A percentile compares a stretch with the other conserved stretches of the same genome.
Evolutionary conservation across 2,888 invertebrate species (phyloP).

Genomic region (Scaptomyza reducta): DNA sequence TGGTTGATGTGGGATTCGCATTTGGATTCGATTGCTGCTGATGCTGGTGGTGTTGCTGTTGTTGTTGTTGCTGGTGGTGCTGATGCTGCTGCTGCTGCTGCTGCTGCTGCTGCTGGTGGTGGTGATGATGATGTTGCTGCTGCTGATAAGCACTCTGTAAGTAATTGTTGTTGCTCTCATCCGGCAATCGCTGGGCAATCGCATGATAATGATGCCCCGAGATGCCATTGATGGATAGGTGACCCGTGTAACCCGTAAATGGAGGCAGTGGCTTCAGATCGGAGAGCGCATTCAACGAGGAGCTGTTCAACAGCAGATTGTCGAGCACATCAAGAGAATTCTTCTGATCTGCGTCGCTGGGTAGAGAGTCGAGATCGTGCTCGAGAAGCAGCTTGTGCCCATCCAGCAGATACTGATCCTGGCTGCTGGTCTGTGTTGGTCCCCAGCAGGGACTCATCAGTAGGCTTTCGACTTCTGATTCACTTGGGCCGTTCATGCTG

Average conservation of each 20-base stretch:
- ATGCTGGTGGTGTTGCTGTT: slow-evolving; percentile 53
- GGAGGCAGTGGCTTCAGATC: slow-evolving; percentile 94
- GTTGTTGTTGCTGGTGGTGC: slow-evolving; percentile 39
- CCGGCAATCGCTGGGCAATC: slow-evolving; percentile 90
- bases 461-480: slow-evolving; percentile 88
- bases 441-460: slow-evolving; percentile 90
- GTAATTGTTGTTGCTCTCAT: slow-evolving; percentile 90
- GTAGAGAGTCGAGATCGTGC: slow-evolving; percentile 86
- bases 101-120: slow-evolving; percentile 39
- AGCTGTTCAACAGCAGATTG: slow-evolving; percentile 86
- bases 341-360: slow-evolving; percentile 84
- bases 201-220: slow-evolving; percentile 95
- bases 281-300: slow-evolving; percentile 87
- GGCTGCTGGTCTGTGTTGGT: slow-evolving; percentile 85
- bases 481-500: slow-evolving; percentile 85
- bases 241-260: slow-evolving; percentile 93
- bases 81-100: slow-evolving; percentile 59
- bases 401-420: slow-evolving; percentile 86
- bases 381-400: slow-evolving; percentile 86
- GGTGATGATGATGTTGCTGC: slow-evolving; percentile 54
- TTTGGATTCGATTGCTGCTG: slow-evolving; percentile 42
- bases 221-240: slow-evolving; percentile 94
- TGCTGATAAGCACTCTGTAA: slow-evolving; percentile 86
- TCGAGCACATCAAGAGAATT: slow-evolving; percentile 89
- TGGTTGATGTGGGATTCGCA: slow-evolving; percentile 68